Percentiles rank a stretch among this genome's conserved stretches.
Evolutionary conservation across 64 coral and sea anemone species (phyloP).

Genomic region (Montipora efflorescens): DNA sequence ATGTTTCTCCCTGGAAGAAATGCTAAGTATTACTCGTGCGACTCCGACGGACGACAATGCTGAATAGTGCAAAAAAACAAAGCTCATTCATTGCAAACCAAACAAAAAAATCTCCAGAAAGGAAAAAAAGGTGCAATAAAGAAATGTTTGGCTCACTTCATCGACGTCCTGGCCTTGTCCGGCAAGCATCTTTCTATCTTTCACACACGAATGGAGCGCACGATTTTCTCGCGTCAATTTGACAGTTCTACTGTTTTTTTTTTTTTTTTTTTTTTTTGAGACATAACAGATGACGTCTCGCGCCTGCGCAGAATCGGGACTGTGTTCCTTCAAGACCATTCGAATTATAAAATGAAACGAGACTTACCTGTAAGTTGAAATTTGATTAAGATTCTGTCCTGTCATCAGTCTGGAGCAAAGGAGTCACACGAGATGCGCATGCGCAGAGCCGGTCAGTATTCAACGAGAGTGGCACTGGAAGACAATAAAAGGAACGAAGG

Average conservation of each 20-base stretch:
- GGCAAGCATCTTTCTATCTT: neutral
- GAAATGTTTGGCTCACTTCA: neutral
- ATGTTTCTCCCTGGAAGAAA: neutral
- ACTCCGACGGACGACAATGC: neutral
- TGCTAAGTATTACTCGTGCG: neutral
- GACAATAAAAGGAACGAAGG: too few species aligned
- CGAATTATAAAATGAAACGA: too few species aligned
- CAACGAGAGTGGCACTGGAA: too few species aligned
- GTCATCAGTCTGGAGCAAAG: too few species aligned
- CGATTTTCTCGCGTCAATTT: neutral
- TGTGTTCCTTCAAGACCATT: too few species aligned
- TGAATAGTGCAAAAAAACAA: neutral
- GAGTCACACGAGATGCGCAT: too few species aligned
- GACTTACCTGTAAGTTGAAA: too few species aligned
- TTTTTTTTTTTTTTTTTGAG: neutral
- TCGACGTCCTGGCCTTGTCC: neutral
- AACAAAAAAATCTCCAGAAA: neutral
- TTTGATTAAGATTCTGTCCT: too few species aligned
- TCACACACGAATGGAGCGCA: neutral
- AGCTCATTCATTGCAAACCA: neutral
- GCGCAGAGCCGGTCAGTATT: too few species aligned
- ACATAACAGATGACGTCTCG: slow-evolving; percentile 9
- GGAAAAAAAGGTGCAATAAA: neutral
- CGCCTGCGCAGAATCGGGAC: too few species aligned
- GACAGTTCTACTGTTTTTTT: neutral